phyloP scores from a whole-genome alignment of 2,888 invertebrate genomes.

The Scaptomyza cyrtandrae region DNA sequence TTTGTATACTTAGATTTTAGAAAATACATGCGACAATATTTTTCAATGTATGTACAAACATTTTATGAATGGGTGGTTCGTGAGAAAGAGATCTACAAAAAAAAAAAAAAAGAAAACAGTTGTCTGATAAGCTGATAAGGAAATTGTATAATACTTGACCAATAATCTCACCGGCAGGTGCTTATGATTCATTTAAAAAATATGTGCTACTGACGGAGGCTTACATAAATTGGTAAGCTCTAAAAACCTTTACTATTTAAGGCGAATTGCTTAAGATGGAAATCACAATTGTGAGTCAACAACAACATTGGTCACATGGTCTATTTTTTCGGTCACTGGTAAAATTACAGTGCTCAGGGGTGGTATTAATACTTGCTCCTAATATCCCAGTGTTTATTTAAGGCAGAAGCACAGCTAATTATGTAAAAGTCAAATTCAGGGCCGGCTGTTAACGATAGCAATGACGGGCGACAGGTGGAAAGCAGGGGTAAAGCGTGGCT shows the following conservation, averaged over 20 bases:
- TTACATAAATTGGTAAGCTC: slow-evolving; percentile 46
- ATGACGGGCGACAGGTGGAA: slow-evolving; percentile 50
- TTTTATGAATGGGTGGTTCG: slow-evolving; percentile 16
- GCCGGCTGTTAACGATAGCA: slow-evolving; percentile 15
- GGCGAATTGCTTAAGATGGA: slow-evolving; percentile 1
- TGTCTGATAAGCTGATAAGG: slow-evolving; percentile 65
- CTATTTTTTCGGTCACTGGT: not conserved
- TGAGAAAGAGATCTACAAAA: slow-evolving; percentile 33
- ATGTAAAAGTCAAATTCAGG: slow-evolving; percentile 35
- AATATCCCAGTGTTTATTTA: not conserved
- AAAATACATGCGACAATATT: slow-evolving; percentile 2
- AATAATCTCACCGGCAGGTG: slow-evolving; percentile 47
- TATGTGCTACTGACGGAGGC: slow-evolving; percentile 6
- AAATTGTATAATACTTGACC: slow-evolving; percentile 52
- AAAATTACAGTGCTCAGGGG: slow-evolving; percentile 5
- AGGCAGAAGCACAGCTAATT: slow-evolving; percentile 21
- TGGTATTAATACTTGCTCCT: not conserved
- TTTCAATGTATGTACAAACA: not conserved
- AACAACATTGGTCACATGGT: slow-evolving; percentile 30
- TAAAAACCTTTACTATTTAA: not conserved
- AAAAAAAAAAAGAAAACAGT: slow-evolving; percentile 29
- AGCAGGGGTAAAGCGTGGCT: slow-evolving; percentile 8
- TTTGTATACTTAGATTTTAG: too few species aligned
- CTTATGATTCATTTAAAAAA: slow-evolving; percentile 56
- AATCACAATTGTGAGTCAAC: slow-evolving; percentile 27